These are phyloP conservation scores for Heliconius ethilla DNA, from an alignment of 2,888 invertebrate species.

Conservation along the genomic window DNA sequence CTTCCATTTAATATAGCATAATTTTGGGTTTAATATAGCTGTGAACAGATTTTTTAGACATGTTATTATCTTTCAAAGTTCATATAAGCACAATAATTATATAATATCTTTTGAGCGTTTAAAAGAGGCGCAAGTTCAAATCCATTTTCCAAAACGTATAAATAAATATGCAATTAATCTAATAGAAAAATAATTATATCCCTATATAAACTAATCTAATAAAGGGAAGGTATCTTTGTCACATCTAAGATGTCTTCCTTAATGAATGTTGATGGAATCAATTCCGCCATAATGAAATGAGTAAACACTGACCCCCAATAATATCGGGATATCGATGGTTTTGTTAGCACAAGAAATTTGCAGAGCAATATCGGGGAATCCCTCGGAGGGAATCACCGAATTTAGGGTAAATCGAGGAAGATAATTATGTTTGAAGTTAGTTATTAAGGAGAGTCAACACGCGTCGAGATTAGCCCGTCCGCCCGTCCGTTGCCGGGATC, in stretches of 20 bases:
- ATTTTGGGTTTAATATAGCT: neutral
- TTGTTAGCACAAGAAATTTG: slow-evolving; percentile 81
- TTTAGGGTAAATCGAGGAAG: slow-evolving; percentile 78
- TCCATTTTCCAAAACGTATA: too few relatives aligned
- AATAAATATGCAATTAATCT: neutral
- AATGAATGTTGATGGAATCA: slow-evolving; percentile 66
- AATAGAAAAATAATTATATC: neutral
- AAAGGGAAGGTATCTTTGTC: slow-evolving; percentile 41
- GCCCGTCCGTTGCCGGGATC: slow-evolving; percentile 26
- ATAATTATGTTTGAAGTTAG: slow-evolving; percentile 82
- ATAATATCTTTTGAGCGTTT: too few relatives aligned
- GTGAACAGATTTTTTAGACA: neutral
- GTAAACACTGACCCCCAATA: slow-evolving; percentile 78
- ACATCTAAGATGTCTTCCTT: slow-evolving; percentile 37
- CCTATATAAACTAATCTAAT: slow-evolving; percentile 28
- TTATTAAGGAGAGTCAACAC: slow-evolving; percentile 78
- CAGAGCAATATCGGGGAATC: slow-evolving; percentile 70
- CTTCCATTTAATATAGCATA: neutral
- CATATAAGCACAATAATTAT: neutral
- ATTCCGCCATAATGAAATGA: slow-evolving; percentile 77
- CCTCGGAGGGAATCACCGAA: slow-evolving; percentile 74
- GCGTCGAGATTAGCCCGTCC: slow-evolving; percentile 61
- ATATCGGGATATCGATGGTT: slow-evolving; percentile 64
- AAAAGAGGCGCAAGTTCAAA: too few relatives aligned
- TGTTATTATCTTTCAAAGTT: too few relatives aligned